phyloP scores from a whole-genome alignment of 1,140 invertebrate species.

The Cataglyphis hispanica region DNA sequence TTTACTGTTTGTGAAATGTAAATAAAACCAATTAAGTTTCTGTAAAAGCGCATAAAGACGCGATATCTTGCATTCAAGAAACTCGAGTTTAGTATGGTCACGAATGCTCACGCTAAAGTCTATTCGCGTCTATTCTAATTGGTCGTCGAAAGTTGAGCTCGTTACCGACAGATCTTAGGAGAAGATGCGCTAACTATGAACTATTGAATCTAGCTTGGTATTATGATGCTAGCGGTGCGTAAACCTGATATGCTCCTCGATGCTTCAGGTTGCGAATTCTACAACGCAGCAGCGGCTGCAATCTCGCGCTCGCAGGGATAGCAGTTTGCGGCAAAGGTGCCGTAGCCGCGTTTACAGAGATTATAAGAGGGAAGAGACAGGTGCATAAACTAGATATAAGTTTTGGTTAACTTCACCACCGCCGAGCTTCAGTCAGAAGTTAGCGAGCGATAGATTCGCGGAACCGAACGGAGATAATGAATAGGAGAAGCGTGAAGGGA shows the following conservation, averaged over 20 bases:
- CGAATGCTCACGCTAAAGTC: conserved; percentile 45
- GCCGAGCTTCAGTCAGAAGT: conserved; percentile 49
- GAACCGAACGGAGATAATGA: conserved; percentile 36
- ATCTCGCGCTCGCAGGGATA: conserved; percentile 72
- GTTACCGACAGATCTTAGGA: conserved; percentile 54
- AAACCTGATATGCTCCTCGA: conserved; percentile 49
- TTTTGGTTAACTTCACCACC: conserved; percentile 55
- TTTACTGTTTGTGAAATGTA: neutral
- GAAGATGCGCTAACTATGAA: conserved; percentile 50
- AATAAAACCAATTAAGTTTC: neutral
- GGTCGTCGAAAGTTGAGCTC: conserved; percentile 51
- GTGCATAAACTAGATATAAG: conserved; percentile 59
- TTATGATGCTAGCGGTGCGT: conserved; percentile 53
- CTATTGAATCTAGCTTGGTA: conserved; percentile 52
- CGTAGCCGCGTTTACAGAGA: conserved; percentile 55
- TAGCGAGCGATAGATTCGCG: conserved; percentile 37
- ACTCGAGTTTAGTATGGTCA: neutral
- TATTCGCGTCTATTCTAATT: conserved; percentile 47
- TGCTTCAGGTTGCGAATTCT: conserved; percentile 55
- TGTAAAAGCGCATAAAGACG: neutral
- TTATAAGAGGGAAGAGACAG: conserved; percentile 63
- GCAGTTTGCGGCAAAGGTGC: conserved; percentile 64
- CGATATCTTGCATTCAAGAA: neutral
- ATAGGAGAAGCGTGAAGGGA: conserved; percentile 7
- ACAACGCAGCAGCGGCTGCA: conserved; percentile 63